phyloP scores from a whole-genome alignment of 2,113 vertebrate species.

The Atrichornis clamosus region DNA sequence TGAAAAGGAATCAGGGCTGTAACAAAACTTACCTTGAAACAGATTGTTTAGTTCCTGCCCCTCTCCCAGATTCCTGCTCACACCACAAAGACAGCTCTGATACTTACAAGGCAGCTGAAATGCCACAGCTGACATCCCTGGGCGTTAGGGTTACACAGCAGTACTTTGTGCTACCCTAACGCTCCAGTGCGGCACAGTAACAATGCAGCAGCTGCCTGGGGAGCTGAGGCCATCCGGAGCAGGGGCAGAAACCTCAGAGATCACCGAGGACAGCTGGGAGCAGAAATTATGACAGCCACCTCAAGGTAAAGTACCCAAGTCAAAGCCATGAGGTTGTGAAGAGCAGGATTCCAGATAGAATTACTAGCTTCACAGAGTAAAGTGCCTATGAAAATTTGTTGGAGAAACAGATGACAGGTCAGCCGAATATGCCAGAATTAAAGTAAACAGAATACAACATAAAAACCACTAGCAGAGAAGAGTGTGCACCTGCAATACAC shows the following conservation, averaged over 20 bases:
- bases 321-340: not conserved
- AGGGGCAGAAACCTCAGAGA: not conserved
- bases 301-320: not conserved
- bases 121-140: not conserved
- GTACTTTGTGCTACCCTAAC: not conserved
- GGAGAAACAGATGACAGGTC: slow-evolving; percentile 21
- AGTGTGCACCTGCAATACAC: not conserved
- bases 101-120: slow-evolving; percentile 16
- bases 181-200: not conserved
- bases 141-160: not conserved
- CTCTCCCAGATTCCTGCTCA: not conserved
- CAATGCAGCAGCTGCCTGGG: slow-evolving; percentile 24
- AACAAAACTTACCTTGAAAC: slow-evolving; percentile 48
- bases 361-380: not conserved
- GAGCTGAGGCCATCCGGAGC: not conserved
- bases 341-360: not conserved
- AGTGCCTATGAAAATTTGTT: not conserved
- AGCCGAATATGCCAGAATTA: not conserved
- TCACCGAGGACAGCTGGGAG: not conserved
- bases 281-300: not conserved
- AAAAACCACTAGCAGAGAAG: not conserved
- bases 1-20: not conserved
- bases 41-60: not conserved
- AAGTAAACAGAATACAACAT: not conserved
- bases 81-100: not conserved